phyloP scores from a whole-genome alignment of 2,888 invertebrate species.

The Pseudanteris insignis region DNA sequence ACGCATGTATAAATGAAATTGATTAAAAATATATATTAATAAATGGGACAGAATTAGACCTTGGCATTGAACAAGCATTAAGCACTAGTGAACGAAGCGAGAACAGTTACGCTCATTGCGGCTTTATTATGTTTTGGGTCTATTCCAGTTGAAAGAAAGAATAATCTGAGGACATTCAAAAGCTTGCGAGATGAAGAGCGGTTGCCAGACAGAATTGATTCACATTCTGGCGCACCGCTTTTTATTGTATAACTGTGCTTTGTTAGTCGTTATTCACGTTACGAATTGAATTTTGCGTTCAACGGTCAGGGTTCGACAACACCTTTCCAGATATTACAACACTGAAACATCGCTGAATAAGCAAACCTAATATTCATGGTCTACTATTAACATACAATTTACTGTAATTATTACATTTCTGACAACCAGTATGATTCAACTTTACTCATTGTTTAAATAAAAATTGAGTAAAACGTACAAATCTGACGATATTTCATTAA shows the following conservation, averaged over 20 bases:
- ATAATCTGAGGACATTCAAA: slow-evolving; percentile 37
- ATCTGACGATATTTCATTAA: no score
- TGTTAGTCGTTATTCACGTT: slow-evolving; percentile 65
- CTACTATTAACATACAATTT: no score
- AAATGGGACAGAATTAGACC: no score
- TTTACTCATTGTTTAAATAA: no score
- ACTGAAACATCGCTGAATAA: slow-evolving; percentile 46
- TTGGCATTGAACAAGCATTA: no score
- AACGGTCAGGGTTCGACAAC: slow-evolving; percentile 20
- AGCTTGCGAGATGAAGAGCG: slow-evolving; percentile 47
- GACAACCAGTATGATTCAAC: no score
- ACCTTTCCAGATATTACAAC: no score
- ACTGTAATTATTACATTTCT: no score
- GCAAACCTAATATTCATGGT: slow-evolving; percentile 45
- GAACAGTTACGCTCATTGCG: slow-evolving; percentile 53
- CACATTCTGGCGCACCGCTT: slow-evolving; percentile 64
- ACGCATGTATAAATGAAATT: no score
- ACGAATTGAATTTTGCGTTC: slow-evolving; percentile 60
- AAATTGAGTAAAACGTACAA: no score
- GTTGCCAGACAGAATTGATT: slow-evolving; percentile 62
- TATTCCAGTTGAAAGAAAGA: slow-evolving; percentile 54
- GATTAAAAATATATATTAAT: no score
- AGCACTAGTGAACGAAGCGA: no score
- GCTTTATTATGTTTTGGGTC: slow-evolving; percentile 66
- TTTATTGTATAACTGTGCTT: slow-evolving; percentile 66